Conservation (phyloP, 2,888 invertebrate species). For the Ophioninae sp. region DNA sequence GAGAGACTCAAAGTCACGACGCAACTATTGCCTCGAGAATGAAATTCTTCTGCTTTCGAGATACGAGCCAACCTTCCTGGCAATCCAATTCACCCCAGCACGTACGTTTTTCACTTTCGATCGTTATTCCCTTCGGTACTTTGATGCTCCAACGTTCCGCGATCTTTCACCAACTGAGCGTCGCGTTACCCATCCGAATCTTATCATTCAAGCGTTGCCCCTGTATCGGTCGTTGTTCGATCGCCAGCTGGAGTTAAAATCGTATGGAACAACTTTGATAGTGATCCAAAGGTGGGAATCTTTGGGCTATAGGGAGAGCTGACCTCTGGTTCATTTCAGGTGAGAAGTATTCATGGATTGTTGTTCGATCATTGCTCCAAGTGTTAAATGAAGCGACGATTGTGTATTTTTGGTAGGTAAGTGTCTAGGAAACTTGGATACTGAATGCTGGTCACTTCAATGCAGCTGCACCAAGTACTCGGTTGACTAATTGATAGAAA, state of each 20-base stretch:
- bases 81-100: slow-evolving; percentile 50
- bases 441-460: too few species aligned
- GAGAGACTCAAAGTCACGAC: slow-evolving; percentile 62
- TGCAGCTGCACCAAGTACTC: too few species aligned
- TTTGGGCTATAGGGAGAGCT: too few species aligned
- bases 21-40: slow-evolving; percentile 45
- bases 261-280: neutral
- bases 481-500: too few species aligned
- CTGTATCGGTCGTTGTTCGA: neutral
- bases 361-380: too few species aligned
- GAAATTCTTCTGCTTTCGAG: slow-evolving; percentile 33
- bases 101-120: slow-evolving; percentile 43
- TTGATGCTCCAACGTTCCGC: slow-evolving; percentile 19
- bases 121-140: slow-evolving; percentile 21
- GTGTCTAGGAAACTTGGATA: too few species aligned
- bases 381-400: too few species aligned
- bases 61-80: slow-evolving; percentile 22
- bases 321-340: too few species aligned
- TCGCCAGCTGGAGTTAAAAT: neutral
- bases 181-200: neutral
- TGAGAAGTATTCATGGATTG: too few species aligned
- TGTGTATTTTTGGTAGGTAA: too few species aligned
- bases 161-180: neutral
- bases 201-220: neutral
- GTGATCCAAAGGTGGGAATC: neutral